Percentiles rank a stretch among this genome's conserved stretches.
phyloP scores from a whole-genome alignment of 2,113 vertebrate genomes.

The Hydropotes inermis region DNA sequence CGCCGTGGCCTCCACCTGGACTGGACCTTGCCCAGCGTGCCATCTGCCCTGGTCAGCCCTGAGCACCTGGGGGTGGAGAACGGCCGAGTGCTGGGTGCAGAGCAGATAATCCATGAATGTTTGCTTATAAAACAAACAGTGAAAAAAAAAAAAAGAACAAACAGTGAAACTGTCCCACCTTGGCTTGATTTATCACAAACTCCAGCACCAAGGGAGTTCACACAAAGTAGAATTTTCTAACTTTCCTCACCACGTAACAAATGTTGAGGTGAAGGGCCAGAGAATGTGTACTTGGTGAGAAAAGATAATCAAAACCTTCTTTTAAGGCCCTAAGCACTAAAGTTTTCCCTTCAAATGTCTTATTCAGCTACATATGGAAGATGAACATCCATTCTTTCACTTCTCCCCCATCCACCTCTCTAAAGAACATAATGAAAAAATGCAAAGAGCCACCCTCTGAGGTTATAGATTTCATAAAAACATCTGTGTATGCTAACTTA shows the following conservation, averaged over 20 bases:
- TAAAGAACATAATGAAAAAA: constrained; percentile 5
- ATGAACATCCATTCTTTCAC: background rate
- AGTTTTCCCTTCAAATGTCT: background rate
- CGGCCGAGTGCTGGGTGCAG: background rate
- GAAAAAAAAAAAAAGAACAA: background rate
- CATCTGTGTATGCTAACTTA: background rate
- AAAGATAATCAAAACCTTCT: background rate
- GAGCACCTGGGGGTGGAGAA: background rate
- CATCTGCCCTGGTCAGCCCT: background rate
- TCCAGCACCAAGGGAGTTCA: background rate
- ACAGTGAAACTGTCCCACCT: background rate
- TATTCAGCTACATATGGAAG: background rate
- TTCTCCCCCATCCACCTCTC: background rate
- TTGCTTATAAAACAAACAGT: background rate
- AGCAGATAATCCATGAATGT: background rate
- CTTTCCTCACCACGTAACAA: background rate
- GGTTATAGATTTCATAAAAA: background rate
- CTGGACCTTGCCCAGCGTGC: background rate
- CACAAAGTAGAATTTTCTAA: background rate
- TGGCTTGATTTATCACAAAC: background rate
- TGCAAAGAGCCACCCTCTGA: background rate
- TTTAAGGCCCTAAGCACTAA: background rate
- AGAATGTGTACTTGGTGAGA: background rate
- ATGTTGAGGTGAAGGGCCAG: background rate
- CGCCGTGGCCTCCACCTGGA: background rate